Evolutionary conservation across 2,888 invertebrate genomes (phyloP), one percentile per base, ranked within the genome.

Genomic region (Lathronympha strigana): DNA sequence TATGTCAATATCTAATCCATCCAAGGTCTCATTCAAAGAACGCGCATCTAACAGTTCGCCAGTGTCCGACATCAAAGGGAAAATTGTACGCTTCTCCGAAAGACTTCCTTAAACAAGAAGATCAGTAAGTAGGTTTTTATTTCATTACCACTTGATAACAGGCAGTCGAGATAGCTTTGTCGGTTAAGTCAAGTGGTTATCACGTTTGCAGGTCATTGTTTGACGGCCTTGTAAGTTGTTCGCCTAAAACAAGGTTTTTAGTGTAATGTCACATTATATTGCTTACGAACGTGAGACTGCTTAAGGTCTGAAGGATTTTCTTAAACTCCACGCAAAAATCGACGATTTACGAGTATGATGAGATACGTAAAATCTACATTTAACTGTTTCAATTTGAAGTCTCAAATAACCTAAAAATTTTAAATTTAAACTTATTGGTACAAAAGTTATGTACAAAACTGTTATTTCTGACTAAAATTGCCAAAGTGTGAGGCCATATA

Each of bases 101-200:
- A 55, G 9, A 49, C 55, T 55, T 63, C 63, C 54, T 45, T 45
- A 55, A 3, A 51, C 33, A 28, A 13, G n/a, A 23, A 36, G 19
- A 28, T 17, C 31, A 43, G 33, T 43, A 58, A 33, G 54, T 36
- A 54, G 45, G 53, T 62, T 54, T 21, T 45, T 43, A 43, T 63
- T 50, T 49, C 4, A 55, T 54, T 38, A 23, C 33, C 28, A 54
- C 38, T 17, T 51, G 63, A 63, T 64, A 58, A 58, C 21, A 36
- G 6, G 50, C 25, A 45, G 17, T 17, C 1, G 13, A 64, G 63
- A 64, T 64, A 64, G 25, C 45, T 63, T 57, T 57, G 63, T 38
- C 63, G 63, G 63, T 6, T 40, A 54, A 21, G 17, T 36, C 55
- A 57, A 33, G 58, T 36, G 45, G 23, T 19, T 47, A 55, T 28